Conservation (phyloP, 1,140 invertebrate genomes). For the Zaprionus camerounensis region DNA sequence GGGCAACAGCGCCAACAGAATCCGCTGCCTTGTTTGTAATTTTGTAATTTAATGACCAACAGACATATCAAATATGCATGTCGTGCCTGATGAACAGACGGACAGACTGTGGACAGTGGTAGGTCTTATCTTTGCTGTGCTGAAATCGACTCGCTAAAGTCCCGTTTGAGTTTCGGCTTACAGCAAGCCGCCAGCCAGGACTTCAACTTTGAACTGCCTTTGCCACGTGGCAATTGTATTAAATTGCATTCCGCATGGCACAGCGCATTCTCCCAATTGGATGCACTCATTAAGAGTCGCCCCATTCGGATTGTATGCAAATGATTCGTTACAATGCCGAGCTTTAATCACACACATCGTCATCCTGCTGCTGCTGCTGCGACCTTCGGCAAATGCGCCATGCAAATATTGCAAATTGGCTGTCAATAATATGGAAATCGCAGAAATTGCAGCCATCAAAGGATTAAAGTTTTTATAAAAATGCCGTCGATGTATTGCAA, state of each 20-base stretch:
- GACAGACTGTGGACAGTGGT: not conserved
- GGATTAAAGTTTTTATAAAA: conserved; percentile 43
- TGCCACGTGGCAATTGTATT: not conserved
- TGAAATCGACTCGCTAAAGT: not conserved
- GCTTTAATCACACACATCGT: conserved; percentile 29
- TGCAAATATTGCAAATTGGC: conserved; percentile 57
- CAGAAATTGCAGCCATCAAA: conserved; percentile 46
- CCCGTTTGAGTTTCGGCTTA: not conserved
- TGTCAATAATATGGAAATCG: conserved; percentile 61
- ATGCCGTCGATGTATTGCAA: conserved; percentile 13
- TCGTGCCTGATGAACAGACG: not conserved
- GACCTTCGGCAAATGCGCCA: conserved; percentile 35
- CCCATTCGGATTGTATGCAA: conserved; percentile 35
- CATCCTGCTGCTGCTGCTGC: not conserved
- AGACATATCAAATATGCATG: conserved; percentile 54
- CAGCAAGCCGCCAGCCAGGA: not conserved
- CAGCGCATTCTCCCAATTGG: conserved; percentile 22
- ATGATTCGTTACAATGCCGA: conserved; percentile 35
- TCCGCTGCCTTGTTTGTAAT: conserved; percentile 41
- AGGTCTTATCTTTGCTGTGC: not conserved
- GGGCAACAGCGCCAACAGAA: conserved; percentile 6
- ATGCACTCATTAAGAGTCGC: conserved; percentile 17
- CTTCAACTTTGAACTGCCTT: not conserved
- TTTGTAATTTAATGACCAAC: conserved; percentile 65
- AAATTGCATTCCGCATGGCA: not conserved